phyloP scores from a whole-genome alignment of 2,888 invertebrate species.

The Melolontha melolontha region DNA sequence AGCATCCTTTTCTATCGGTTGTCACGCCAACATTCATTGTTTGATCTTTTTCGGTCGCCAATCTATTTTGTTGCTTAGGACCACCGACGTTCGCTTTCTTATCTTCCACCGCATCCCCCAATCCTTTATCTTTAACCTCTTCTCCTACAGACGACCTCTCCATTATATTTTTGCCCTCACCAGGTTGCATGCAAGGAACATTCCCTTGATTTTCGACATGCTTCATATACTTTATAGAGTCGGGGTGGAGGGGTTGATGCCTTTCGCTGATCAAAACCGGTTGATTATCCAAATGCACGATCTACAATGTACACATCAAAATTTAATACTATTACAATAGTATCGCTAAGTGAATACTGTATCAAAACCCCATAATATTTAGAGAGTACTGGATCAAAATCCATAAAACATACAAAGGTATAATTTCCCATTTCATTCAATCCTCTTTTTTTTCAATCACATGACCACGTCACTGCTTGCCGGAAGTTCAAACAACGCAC shows the following conservation, averaged over 20 bases:
- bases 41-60: not conserved
- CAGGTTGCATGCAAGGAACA: slow-evolving; percentile 8
- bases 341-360: too few relatives aligned
- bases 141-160: not conserved
- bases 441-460: too few relatives aligned
- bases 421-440: too few relatives aligned
- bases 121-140: not conserved
- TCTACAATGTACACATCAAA: slow-evolving; percentile 47
- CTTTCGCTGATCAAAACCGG: slow-evolving; percentile 59
- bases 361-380: too few relatives aligned
- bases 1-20: not conserved
- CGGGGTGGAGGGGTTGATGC: slow-evolving; percentile 57
- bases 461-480: too few relatives aligned
- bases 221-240: slow-evolving; percentile 49
- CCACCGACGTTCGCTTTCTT: not conserved
- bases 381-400: too few relatives aligned
- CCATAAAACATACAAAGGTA: too few relatives aligned
- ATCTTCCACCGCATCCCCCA: not conserved
- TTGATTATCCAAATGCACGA: slow-evolving; percentile 61
- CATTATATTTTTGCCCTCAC: slow-evolving; percentile 4
- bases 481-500: too few relatives aligned
- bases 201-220: not conserved
- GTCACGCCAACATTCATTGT: not conserved
- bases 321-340: too few relatives aligned
- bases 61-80: not conserved